phyloP scores from a whole-genome alignment of 92 coral and sea anemone species.

The Zoanthus gigantus region DNA sequence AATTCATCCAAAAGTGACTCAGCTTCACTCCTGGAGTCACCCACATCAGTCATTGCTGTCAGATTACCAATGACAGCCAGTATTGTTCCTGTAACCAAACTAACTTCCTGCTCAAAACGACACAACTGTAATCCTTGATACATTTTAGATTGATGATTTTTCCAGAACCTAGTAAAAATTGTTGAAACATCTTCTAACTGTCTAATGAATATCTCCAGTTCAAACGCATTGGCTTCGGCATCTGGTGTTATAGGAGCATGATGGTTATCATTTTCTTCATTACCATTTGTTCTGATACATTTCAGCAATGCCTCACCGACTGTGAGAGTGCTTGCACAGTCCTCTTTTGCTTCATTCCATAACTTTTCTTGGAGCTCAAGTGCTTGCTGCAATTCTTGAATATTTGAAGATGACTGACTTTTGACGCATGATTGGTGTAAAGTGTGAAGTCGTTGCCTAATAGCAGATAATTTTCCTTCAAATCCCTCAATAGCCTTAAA shows the following conservation, averaged over 20 bases:
- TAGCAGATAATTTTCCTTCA: slow-evolving; percentile 67
- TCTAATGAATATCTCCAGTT: slow-evolving; percentile 75
- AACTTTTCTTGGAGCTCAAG: slow-evolving; percentile 87
- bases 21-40: slow-evolving; percentile 87
- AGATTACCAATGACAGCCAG: slow-evolving; percentile 75
- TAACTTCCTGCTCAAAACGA: slow-evolving; percentile 86
- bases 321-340: slow-evolving; percentile 82
- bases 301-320: slow-evolving; percentile 81
- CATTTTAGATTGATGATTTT: slow-evolving; percentile 72
- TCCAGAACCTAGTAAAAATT: slow-evolving; percentile 78
- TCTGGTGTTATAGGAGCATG: slow-evolving; percentile 65
- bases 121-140: slow-evolving; percentile 87
- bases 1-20: slow-evolving; percentile 72
- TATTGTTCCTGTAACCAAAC: slow-evolving; percentile 86
- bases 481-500: slow-evolving; percentile 96
- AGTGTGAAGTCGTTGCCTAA: slow-evolving; percentile 69
- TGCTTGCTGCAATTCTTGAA: slow-evolving; percentile 80
- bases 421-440: slow-evolving; percentile 65
- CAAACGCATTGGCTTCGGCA: slow-evolving; percentile 79
- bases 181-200: slow-evolving; percentile 67
- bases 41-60: slow-evolving; percentile 87
- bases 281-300: slow-evolving; percentile 76
- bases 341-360: slow-evolving; percentile 97
- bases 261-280: slow-evolving; percentile 53
- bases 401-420: slow-evolving; percentile 77